Conservation (phyloP, 2,888 invertebrate species). For the Toxonevra muliebris region DNA sequence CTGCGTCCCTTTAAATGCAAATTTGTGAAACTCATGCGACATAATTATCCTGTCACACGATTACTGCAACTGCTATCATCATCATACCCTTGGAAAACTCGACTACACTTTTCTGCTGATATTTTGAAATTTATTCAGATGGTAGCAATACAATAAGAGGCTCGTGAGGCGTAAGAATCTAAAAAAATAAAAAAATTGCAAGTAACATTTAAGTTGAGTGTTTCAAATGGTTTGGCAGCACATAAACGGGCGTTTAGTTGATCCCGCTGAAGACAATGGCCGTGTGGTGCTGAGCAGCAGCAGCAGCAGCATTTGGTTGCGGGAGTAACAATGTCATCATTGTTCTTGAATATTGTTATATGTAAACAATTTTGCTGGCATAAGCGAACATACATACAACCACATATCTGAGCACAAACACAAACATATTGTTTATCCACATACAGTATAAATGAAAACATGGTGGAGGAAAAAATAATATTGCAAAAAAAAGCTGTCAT, state of each 20-base stretch:
- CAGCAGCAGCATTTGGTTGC: conserved; percentile 36
- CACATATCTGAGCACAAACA: not conserved
- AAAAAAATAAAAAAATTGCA: conserved; percentile 31
- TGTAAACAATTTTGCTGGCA: conserved; percentile 54
- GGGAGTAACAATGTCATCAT: conserved; percentile 59
- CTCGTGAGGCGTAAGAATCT: conserved; percentile 22
- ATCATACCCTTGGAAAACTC: conserved; percentile 10
- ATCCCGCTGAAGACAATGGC: conserved; percentile 31
- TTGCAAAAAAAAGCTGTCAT: conserved; percentile 50
- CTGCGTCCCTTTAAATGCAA: conserved; percentile 54
- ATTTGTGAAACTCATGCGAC: conserved; percentile 46
- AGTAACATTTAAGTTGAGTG: conserved; percentile 31
- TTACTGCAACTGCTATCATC: conserved; percentile 48
- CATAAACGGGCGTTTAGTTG: conserved; percentile 52
- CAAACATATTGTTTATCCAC: not conserved
- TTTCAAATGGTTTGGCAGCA: conserved; percentile 35
- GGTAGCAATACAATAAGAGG: conserved; percentile 34
- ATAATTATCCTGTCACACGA: conserved; percentile 56
- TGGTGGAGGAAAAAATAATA: conserved; percentile 30
- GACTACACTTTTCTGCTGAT: not conserved
- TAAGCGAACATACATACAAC: conserved; percentile 40
- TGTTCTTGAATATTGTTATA: conserved; percentile 60
- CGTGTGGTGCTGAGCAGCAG: conserved; percentile 4
- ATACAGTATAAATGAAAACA: not conserved
- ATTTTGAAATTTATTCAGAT: conserved; percentile 47